Base-by-base conservation (phyloP, 2,113 vertebrate genomes). In the Aramus guarauna region DNA sequence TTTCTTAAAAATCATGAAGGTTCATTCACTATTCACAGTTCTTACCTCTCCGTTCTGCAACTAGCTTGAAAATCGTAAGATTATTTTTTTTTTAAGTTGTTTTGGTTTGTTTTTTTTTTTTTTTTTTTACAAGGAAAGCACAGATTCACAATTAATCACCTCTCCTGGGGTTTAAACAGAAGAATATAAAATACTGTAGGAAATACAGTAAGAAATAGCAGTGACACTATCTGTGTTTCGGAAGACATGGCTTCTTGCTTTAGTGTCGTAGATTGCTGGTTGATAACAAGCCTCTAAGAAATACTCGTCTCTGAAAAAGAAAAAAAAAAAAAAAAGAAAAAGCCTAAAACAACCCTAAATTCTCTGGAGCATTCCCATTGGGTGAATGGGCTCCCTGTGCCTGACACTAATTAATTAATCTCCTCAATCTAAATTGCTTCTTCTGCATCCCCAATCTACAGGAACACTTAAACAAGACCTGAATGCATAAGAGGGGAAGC, bases 351-450 rank as follows among this genome's bases (percentile, higher is more conserved):
- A 43, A 56, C 39, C 24, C 62, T 68, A 26, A 90, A 85, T 85
- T 94, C 88, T 75, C 75, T 7, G 10, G 78, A 94, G 91, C 27
- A 7, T 92, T 94, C 72, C 59, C 45, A 45, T 92, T 92, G 77
- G 85, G 71, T 92, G 58, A 85, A 80, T 45, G 50, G 85, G 72
- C 67, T 94, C 71, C 3, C 2, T 53, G 36, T 73, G 88, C 72
- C 74, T 88, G 85, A 94, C 72, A 76, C 91, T 94, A 96, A 96
- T 96, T 95, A 94, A 95, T 96, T 95, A 88, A 96, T 96, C 90
- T 94, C 79, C 71, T 94, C 93, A 6, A 71, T 88, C 89, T 80
- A 92, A 94, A 96, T 92, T 84, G 68, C 88, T 96, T 43, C 94
- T 96, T 69, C 73, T 90, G 59, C 85, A 84, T 86, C 55, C n/a